Evolutionary conservation across 1,140 invertebrate genomes (phyloP).

Genomic region (Lerema accius): DNA sequence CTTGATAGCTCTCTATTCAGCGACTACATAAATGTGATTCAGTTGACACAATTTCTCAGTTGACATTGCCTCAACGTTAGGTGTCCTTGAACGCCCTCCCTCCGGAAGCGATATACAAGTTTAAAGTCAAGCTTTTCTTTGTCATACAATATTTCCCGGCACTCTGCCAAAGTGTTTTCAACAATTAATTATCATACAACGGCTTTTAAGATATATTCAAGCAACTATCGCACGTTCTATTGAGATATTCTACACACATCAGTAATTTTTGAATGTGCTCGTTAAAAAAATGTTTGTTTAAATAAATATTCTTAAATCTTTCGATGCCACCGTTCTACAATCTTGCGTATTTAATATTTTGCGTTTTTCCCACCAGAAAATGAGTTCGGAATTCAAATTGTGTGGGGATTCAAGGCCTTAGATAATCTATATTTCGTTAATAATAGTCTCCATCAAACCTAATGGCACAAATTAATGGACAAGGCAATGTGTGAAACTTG

Average conservation of each 20-base stretch:
- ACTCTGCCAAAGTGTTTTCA: conserved; percentile 1
- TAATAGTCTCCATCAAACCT: neutral
- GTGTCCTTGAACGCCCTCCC: conserved; percentile 1
- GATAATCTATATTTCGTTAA: neutral
- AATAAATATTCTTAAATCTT: neutral
- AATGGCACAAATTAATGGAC: neutral
- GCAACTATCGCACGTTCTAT: neutral
- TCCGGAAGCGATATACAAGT: conserved; percentile 1
- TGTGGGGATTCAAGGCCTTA: neutral
- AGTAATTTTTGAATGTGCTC: neutral
- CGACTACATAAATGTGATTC: neutral
- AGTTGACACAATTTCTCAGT: neutral
- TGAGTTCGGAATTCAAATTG: neutral
- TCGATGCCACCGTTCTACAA: neutral
- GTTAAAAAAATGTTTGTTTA: neutral
- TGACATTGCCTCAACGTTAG: neutral
- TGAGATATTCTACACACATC: neutral
- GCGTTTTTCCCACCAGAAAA: neutral
- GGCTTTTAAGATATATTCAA: neutral
- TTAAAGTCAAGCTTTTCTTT: conserved; percentile 6
- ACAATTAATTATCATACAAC: conserved; percentile 3
- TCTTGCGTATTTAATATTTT: neutral
- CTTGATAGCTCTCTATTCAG: no score
- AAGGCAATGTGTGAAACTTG: neutral
- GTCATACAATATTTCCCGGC: conserved; percentile 4